Percentiles rank a stretch among this genome's conserved stretches.
Evolutionary conservation across 2,113 vertebrate genomes (phyloP).

Genomic region (Galemys pyrenaicus): DNA sequence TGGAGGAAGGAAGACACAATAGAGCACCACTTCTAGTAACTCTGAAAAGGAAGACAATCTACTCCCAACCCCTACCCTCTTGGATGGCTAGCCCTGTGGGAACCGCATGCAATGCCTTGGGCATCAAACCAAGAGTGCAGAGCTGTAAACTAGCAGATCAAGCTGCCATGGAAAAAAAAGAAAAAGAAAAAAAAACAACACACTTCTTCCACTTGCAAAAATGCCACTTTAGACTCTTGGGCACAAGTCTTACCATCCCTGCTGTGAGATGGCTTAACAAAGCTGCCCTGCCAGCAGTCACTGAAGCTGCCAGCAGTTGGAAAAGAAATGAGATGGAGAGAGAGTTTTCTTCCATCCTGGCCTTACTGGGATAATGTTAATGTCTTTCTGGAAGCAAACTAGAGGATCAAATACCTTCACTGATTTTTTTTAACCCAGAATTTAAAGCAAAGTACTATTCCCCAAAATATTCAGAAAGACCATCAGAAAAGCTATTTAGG

Average conservation of each 20-base stretch:
- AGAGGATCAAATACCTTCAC: slow-evolving; percentile 14
- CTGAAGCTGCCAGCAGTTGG: slow-evolving; percentile 42
- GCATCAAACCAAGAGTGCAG: not conserved
- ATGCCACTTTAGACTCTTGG: slow-evolving; percentile 18
- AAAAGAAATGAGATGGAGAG: slow-evolving; percentile 14
- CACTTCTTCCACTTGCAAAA: slow-evolving; percentile 25
- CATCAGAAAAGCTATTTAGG: not conserved
- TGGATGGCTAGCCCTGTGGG: not conserved
- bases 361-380: slow-evolving; percentile 23
- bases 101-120: not conserved
- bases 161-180: slow-evolving; percentile 43
- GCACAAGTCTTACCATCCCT: not conserved
- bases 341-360: slow-evolving; percentile 44
- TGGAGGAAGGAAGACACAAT: not conserved
- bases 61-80: not conserved
- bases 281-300: slow-evolving; percentile 25
- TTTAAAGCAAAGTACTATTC: slow-evolving; percentile 14
- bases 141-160: not conserved
- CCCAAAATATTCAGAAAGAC: not conserved
- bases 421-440: slow-evolving; percentile 30
- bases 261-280: not conserved
- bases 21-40: not conserved
- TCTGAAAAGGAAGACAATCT: not conserved
- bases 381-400: slow-evolving; percentile 43
- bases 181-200: no score